Conservation (phyloP, 2,113 vertebrate species). For the Smithornis capensis region DNA sequence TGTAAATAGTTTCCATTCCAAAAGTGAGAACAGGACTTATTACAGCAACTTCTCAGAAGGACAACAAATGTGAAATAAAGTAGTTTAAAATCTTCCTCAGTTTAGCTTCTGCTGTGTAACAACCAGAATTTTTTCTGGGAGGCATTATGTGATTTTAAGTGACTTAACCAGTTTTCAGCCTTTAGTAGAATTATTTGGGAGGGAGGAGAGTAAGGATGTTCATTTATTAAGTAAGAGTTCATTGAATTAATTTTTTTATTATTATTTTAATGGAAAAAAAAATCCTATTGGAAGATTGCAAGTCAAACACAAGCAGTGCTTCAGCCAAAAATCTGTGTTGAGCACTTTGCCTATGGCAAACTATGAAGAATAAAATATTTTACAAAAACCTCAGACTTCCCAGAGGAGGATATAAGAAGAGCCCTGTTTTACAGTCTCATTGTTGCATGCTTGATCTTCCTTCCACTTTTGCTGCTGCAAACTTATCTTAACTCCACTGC, state of each 20-base stretch:
- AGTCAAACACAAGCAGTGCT: not conserved
- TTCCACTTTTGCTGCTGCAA: not conserved
- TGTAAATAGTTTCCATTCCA: not conserved
- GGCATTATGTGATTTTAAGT: not conserved
- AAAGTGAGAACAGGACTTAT: not conserved
- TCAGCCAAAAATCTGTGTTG: constrained; percentile 6
- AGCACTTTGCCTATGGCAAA: not conserved
- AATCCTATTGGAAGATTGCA: not conserved
- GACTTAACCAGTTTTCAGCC: not conserved
- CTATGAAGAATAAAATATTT: not conserved
- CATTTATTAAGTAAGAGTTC: not conserved
- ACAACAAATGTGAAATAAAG: not conserved
- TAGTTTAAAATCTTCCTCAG: not conserved
- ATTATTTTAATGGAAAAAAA: not conserved
- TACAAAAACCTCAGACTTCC: not conserved
- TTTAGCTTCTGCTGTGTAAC: not conserved
- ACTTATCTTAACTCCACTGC: not conserved
- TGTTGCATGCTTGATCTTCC: not conserved
- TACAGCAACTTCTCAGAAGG: not conserved
- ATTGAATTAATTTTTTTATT: not conserved
- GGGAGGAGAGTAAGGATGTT: fast-evolving
- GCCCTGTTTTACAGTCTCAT: not conserved
- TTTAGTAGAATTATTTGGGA: not conserved
- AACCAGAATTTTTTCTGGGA: not conserved
- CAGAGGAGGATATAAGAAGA: not conserved